Percentiles rank a stretch among this genome's conserved stretches.
Evolutionary conservation across 2,888 invertebrate species (phyloP).

Genomic region (Craniophora ligustri): DNA sequence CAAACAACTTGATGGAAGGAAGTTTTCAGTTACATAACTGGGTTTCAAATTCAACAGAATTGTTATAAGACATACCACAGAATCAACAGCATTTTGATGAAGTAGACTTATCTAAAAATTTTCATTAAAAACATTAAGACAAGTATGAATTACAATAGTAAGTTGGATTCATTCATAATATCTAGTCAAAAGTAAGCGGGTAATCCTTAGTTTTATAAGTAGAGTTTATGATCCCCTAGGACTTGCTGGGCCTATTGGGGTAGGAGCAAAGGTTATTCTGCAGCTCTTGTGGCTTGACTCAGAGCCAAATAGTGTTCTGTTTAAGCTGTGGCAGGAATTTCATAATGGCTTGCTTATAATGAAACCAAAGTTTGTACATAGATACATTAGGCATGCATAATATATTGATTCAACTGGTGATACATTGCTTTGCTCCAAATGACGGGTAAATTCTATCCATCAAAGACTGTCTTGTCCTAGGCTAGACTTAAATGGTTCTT

Average conservation of each 20-base stretch:
- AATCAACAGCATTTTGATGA: conserved; percentile 2
- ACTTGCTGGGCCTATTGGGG: not conserved
- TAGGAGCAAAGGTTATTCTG: not conserved
- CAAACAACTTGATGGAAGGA: not conserved
- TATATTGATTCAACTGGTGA: not conserved
- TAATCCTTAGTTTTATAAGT: conserved; percentile 4
- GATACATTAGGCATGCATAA: not conserved
- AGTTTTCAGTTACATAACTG: conserved; percentile 6
- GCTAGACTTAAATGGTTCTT: not conserved
- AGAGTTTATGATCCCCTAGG: conserved; percentile 2
- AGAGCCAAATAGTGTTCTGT: not conserved
- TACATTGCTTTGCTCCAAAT: conserved; percentile 4
- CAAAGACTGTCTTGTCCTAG: not conserved
- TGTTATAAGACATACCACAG: not conserved
- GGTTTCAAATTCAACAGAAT: not conserved
- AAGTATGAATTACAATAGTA: not conserved
- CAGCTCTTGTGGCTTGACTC: not conserved
- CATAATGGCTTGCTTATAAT: conserved; percentile 3
- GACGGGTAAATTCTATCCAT: not conserved
- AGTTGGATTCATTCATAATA: not conserved
- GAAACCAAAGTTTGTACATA: not conserved
- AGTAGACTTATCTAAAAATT: not conserved
- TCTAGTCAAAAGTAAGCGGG: not conserved
- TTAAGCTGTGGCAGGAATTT: not conserved
- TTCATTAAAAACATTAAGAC: not conserved